Conservation (phyloP, 2,888 invertebrate species). For the Colletes collaris region DNA sequence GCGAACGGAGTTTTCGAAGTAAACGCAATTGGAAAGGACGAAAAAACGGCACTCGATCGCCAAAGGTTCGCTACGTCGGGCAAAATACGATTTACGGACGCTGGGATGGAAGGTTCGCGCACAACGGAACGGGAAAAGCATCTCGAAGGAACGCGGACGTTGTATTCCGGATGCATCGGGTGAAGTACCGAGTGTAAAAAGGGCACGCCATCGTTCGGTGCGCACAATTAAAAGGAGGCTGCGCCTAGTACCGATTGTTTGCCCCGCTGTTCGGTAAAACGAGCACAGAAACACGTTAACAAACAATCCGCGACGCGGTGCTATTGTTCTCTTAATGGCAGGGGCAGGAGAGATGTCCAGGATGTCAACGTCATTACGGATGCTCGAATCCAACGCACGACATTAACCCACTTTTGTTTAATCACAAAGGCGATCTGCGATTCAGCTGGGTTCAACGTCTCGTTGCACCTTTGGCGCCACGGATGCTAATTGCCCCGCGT, state of each 20-base stretch:
- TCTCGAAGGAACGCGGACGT: slow-evolving; percentile 21
- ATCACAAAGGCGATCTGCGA: slow-evolving; percentile 71
- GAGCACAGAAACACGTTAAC: slow-evolving; percentile 56
- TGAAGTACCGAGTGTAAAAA: slow-evolving; percentile 39
- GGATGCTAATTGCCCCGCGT: slow-evolving; percentile 47
- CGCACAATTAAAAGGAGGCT: slow-evolving; percentile 63
- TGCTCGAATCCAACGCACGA: slow-evolving; percentile 66
- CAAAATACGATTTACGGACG: background rate
- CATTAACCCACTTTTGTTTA: slow-evolving; percentile 76
- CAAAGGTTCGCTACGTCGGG: no score
- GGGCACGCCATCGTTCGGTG: slow-evolving; percentile 11
- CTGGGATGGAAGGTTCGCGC: background rate
- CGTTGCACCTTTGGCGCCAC: slow-evolving; percentile 56
- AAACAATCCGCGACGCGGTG: slow-evolving; percentile 67
- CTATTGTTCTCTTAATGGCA: slow-evolving; percentile 71
- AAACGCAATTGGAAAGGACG: no score
- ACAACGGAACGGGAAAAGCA: background rate
- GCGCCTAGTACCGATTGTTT: slow-evolving; percentile 73
- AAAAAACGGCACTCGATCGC: no score
- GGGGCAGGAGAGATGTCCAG: slow-evolving; percentile 51
- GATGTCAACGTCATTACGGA: slow-evolving; percentile 74
- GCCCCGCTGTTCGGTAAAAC: slow-evolving; percentile 41
- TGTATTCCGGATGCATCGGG: slow-evolving; percentile 35
- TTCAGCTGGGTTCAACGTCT: slow-evolving; percentile 67
- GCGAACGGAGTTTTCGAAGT: no score